Base-by-base conservation (phyloP, 2,797 vertebrate genomes). In the Avahi laniger region DNA sequence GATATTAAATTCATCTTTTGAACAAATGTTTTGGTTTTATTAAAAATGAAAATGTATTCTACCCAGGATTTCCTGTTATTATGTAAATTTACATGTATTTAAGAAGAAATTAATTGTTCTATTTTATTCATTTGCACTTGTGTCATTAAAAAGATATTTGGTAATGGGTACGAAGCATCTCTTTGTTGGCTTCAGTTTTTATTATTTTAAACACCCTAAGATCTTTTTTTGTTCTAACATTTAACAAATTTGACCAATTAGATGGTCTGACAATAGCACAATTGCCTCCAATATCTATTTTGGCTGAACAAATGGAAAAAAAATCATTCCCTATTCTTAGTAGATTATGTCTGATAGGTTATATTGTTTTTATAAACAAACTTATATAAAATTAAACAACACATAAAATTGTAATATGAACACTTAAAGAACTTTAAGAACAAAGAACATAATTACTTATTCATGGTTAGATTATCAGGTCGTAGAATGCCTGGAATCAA, bases 31-130 rank as follows among this genome's bases (percentile, higher is more conserved):
- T 84, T 88, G 28, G 12, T 86, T 95, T 94, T 79, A 80, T 91
- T 93, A 81, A 75, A 91, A 95, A 72, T 84, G 88, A 92, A 96
- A 96, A 86, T 78, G 18, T 8, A 79, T 91, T 91, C 12, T 12
- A 91, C 22, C 41, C 61, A 92, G 78, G 14, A 84, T 88, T 95
- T 89, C 13, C 52, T 93, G 8, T 95, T 94, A 94, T 41, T 57
- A 78, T 95, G 63, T 61, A 93, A 90, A 94, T 88, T 38, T 79
- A 38, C 92, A 33, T 96, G 35, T 82, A 69, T 61, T 84, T 93
- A 73, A 54, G 78, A 88, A 54, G 93, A 88, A 35, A 69, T 38
- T 72, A 93, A 87, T 94, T 88, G 83, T 90, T 95, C 78, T 54
- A 84, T 85, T 97, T 95, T 26, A 82, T 88, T 57, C 38, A 96